Base-by-base conservation (phyloP, 2,888 invertebrate species). In the Temnothorax rugatulus region DNA sequence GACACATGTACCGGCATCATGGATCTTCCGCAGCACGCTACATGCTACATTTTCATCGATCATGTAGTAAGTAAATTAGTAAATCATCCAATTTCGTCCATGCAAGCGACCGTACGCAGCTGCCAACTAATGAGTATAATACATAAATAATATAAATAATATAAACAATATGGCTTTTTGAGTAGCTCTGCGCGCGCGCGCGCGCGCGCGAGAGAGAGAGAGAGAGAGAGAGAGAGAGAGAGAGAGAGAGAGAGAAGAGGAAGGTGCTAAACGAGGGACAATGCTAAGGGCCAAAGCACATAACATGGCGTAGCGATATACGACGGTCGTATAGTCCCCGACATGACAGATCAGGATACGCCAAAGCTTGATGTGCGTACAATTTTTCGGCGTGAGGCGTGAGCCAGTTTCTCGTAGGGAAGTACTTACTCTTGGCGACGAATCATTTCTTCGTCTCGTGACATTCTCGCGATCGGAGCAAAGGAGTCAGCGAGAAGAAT, bases 361-460 rank as follows among this genome's bases (percentile, higher is more conserved):
- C 4, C 29, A 29, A 29, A 29, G 4, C 29, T 29, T 29, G n/a
- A n/a, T n/a, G 29, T 29, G 29, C 15, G 15, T 13, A 15, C 15
- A 47, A 47, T 47, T 47, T 47, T 52, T 52, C 8, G 52, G 52
- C n/a, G n/a, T 18, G 4, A 50, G 52, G 52, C n/a, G n/a, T 18
- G 4, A 50, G 4, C 7, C 50, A 50, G 50, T 50, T 5, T 50
- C 50, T 50, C 18, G 18, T 50, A 0, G 18, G 18, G 11, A 50
- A 7, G 18, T 2, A 29, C 29, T 29, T 29, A 29, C n/a, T n/a
- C n/a, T n/a, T 34, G 64, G 21, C 11, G 18, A 77, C 73, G 44
- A 84, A 64, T 81, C 79, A 75, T 52, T 75, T 64, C 29, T 79
- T 63, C 13, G 74, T 41, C 66, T 29, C 75, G 47, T 75, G 54